phyloP scores from a whole-genome alignment of 2,113 vertebrate genomes.

The Dasypus novemcinctus region DNA sequence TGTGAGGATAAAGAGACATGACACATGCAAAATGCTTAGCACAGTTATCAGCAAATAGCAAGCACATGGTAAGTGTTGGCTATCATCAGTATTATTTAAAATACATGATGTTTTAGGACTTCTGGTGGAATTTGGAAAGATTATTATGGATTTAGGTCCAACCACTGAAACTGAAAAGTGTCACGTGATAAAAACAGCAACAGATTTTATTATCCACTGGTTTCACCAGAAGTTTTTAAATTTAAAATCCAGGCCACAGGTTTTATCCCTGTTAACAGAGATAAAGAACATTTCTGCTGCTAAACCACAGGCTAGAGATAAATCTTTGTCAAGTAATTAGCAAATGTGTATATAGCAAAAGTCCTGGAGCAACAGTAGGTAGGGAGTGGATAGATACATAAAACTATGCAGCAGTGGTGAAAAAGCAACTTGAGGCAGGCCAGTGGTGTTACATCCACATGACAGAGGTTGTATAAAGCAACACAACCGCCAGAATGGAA shows the following conservation, averaged over 20 bases:
- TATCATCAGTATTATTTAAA: background rate
- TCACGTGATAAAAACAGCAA: background rate
- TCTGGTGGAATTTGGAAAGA: background rate
- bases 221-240: background rate
- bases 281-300: background rate
- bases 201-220: background rate
- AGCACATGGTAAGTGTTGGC: background rate
- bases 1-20: background rate
- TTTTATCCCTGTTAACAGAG: background rate
- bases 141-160: background rate
- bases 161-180: background rate
- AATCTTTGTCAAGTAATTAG: slow-evolving; percentile 13
- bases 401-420: background rate
- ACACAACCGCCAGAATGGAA: background rate
- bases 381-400: background rate
- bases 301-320: background rate
- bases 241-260: slow-evolving; percentile 34
- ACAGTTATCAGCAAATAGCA: background rate
- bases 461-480: fast-evolving
- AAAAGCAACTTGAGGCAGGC: background rate
- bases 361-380: background rate
- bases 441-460: background rate
- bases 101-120: background rate
- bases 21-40: background rate
- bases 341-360: background rate